A percentile compares a stretch with the other conserved stretches of the same genome.
phyloP scores from a whole-genome alignment of 2,797 vertebrate genomes.

The Perodicticus potto region DNA sequence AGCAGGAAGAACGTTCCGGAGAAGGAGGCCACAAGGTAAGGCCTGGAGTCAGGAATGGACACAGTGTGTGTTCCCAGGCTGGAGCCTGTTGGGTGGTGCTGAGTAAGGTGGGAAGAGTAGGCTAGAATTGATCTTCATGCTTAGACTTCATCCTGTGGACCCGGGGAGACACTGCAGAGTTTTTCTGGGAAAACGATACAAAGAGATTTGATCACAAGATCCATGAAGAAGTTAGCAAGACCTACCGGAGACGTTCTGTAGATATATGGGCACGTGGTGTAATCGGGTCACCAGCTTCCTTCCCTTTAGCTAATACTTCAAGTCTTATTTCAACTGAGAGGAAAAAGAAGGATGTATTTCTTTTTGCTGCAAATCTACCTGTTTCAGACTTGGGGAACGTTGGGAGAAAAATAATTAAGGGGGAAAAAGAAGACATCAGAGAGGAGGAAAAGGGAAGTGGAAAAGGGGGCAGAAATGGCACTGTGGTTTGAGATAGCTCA shows the following conservation, averaged over 20 bases:
- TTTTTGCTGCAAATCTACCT: not conserved
- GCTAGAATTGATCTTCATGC: too few species aligned
- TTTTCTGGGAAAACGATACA: not conserved
- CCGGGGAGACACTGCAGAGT: not conserved
- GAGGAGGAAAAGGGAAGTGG: not conserved
- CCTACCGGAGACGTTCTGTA: not conserved
- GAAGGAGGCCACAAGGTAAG: not conserved
- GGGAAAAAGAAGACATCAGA: not conserved
- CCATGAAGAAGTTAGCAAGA: not conserved
- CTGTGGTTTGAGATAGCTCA: not conserved
- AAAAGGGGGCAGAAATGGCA: not conserved
- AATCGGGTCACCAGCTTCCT: not conserved
- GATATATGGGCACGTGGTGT: not conserved
- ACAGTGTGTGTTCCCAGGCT: not conserved
- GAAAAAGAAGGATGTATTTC: not conserved
- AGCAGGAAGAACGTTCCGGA: not conserved
- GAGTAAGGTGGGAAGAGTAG: not conserved
- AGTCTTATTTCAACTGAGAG: not conserved
- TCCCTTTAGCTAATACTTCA: not conserved
- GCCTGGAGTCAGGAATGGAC: not conserved
- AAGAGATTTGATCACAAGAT: not conserved
- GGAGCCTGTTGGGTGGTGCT: rapidly evolving
- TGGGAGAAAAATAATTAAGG: not conserved
- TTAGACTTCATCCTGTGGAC: not conserved
- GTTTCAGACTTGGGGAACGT: not conserved